Evolutionary conservation across 2,888 invertebrate species (phyloP).

Genomic region (Netelia inedita): DNA sequence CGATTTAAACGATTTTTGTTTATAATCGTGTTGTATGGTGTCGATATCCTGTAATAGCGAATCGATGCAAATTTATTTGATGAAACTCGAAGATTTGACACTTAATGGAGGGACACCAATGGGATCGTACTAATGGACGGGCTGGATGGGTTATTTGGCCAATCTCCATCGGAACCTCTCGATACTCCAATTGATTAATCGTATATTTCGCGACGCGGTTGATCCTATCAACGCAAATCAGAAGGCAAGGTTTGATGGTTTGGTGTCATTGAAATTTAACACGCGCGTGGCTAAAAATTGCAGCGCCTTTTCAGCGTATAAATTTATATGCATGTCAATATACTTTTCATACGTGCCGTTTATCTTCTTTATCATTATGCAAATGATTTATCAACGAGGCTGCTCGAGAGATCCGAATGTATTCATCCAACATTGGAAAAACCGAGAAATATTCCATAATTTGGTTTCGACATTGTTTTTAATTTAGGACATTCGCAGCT

Average conservation of each 20-base stretch:
- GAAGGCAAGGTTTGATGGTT: slow-evolving; percentile 17
- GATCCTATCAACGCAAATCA: not conserved
- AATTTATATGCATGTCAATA: slow-evolving; percentile 13
- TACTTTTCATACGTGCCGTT: not conserved
- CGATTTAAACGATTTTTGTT: no score
- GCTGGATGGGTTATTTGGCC: not conserved
- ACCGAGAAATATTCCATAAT: not conserved
- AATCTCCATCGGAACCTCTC: no score
- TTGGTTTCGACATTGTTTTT: not conserved
- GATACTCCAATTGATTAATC: no score
- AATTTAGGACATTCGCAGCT: not conserved
- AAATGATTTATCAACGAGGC: not conserved
- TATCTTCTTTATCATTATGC: not conserved
- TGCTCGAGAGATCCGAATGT: no score
- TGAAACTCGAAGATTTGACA: no score
- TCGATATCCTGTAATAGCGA: no score
- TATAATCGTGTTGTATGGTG: no score
- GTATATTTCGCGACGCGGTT: slow-evolving; percentile 12
- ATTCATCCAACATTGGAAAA: no score
- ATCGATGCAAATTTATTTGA: no score
- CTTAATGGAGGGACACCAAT: no score
- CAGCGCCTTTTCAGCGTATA: not conserved
- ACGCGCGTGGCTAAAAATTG: slow-evolving; percentile 12
- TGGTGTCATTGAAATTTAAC: slow-evolving; percentile 25
- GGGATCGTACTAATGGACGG: not conserved